Percentiles rank a stretch among this genome's conserved stretches.
These are phyloP conservation scores for Noctilio leporinus DNA, from an alignment of 2,113 vertebrate species.

Conservation along the genomic window DNA sequence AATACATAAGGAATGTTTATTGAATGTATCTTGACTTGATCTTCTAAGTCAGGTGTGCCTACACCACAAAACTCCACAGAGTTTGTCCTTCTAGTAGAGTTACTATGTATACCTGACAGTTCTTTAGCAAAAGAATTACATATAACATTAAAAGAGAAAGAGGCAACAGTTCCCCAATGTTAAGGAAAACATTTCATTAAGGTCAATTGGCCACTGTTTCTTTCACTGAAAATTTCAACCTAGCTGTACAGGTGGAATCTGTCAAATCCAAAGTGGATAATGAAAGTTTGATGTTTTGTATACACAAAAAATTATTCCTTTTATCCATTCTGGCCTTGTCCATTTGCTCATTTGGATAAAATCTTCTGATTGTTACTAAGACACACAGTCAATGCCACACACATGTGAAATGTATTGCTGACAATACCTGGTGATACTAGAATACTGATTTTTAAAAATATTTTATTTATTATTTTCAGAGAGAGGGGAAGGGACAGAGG, in stretches of 20 bases:
- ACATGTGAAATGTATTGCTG: neutral
- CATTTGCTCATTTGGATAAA: neutral
- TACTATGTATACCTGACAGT: neutral
- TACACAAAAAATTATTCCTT: neutral
- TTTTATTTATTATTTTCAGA: no score
- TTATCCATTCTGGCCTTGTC: neutral
- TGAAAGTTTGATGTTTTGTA: neutral
- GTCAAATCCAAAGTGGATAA: neutral
- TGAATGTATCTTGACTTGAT: neutral
- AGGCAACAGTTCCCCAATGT: neutral
- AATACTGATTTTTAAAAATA: conserved; percentile 16
- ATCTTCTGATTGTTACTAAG: neutral
- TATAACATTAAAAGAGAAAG: neutral
- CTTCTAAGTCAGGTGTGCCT: neutral
- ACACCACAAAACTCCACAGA: neutral
- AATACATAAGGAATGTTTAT: neutral
- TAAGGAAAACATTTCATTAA: neutral
- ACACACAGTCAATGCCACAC: neutral
- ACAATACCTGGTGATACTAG: neutral
- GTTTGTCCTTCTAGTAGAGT: neutral
- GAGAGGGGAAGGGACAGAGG: no score
- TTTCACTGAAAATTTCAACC: neutral
- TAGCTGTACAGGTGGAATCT: neutral
- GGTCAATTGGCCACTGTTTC: neutral
- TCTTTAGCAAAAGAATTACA: conserved; percentile 7